Evolutionary conservation across 2,888 invertebrate species (phyloP), one percentile per base, ranked within the genome.

Genomic region (Parnassius glacialis): DNA sequence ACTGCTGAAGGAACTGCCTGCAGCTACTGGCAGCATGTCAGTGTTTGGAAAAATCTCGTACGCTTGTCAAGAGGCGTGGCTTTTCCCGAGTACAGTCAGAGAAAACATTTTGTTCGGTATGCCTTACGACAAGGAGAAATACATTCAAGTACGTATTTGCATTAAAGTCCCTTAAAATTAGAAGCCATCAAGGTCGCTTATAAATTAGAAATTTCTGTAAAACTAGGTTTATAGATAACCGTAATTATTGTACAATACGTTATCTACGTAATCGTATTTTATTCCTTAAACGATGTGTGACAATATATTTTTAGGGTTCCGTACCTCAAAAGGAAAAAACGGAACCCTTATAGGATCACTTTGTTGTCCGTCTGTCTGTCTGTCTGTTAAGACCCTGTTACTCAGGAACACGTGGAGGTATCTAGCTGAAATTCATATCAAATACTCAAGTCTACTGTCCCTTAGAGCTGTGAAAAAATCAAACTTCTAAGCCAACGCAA

Each of bases 31-130:
- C 50, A 88, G 85, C 11, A 84, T 96, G 20, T 87, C 92, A 59
- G 90, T 95, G 12, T 92, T 92, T 57, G 97, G 95, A 2, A 87
- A 78, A 45, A 64, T 94, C 12, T 94, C 95, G 41, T 97, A 97
- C 81, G 95, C 96, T 0, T 93, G 95, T 68, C 97, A 97, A 83
- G 96, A 97, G 78, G 94, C 97, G 9, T 98, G 97, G 97, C 93
- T 96, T 0, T 96, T 95, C 78, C 94, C 94, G 1, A 93, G 94
- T 13, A 94, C 95, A 1, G 93, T 98, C 1, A 90, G 95, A 57
- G 96, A 97, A 76, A 98, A 98, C 83, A 96, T 98, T 72, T 81
- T 96, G n/a, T 97, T 98, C 80, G 97, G 97, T 0, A 84, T 93
- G 68, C 86, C 92, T 0, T 95, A 90, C 75, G 92, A 94, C 65